Conservation (phyloP, 2,888 invertebrate genomes). For the Orgyia antiqua region DNA sequence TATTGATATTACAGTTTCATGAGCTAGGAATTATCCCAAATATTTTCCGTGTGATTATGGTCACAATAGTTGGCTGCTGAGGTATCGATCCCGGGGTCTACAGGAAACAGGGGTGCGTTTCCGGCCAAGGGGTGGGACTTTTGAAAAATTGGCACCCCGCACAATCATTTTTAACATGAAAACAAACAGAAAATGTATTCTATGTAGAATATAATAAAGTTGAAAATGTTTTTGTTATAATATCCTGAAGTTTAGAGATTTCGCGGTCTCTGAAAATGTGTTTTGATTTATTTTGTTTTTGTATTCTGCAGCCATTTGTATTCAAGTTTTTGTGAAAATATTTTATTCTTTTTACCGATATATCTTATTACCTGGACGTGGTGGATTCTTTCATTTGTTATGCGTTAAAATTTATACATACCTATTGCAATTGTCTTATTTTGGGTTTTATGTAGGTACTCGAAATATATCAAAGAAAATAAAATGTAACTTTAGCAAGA, state of each 20-base stretch:
- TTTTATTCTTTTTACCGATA: no score
- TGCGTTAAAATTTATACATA: no score
- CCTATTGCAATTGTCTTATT: no score
- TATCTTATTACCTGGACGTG: no score
- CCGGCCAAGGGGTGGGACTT: slow-evolving; percentile 58
- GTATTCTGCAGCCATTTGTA: no score
- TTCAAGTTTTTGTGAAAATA: no score
- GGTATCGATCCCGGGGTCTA: slow-evolving; percentile 70
- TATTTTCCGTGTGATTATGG: slow-evolving; percentile 43
- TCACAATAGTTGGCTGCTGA: slow-evolving; percentile 52
- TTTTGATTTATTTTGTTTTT: slow-evolving; percentile 41
- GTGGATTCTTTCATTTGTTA: no score
- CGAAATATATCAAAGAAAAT: no score
- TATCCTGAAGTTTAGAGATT: slow-evolving; percentile 16
- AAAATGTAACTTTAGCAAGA: no score
- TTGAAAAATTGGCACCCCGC: slow-evolving; percentile 76
- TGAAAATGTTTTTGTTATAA: not conserved
- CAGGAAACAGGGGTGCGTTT: slow-evolving; percentile 65
- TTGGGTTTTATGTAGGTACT: no score
- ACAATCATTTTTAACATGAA: slow-evolving; percentile 37
- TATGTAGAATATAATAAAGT: slow-evolving; percentile 29
- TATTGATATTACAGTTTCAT: no score
- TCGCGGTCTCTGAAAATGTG: slow-evolving; percentile 34
- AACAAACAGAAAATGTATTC: slow-evolving; percentile 36
- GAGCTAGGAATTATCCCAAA: no score